phyloP scores from a whole-genome alignment of 1,140 invertebrate genomes.

The Oryctes rhinoceros region DNA sequence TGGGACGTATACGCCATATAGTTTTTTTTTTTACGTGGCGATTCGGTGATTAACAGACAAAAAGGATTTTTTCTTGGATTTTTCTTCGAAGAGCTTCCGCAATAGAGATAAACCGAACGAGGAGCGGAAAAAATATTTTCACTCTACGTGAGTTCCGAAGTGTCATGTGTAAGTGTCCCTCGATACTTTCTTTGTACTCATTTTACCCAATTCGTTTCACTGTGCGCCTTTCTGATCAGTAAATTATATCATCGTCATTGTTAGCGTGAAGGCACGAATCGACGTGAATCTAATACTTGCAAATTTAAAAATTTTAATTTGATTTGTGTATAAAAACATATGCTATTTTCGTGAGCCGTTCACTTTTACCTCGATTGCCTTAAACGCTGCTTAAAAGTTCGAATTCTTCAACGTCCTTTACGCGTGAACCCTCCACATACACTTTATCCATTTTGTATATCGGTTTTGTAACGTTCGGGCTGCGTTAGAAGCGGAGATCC shows the following conservation, averaged over 20 bases:
- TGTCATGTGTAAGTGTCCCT: slow-evolving; percentile 22
- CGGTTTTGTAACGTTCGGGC: neutral
- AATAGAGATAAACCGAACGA: neutral
- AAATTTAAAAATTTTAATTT: too few species aligned
- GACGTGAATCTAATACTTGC: too few species aligned
- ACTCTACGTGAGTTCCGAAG: neutral
- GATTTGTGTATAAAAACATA: neutral
- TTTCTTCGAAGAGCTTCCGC: neutral
- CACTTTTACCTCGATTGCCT: slow-evolving; percentile 16
- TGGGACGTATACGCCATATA: neutral
- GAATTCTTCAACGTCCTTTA: slow-evolving; percentile 6
- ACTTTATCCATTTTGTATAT: too few species aligned
- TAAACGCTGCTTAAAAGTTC: neutral
- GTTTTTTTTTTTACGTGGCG: neutral
- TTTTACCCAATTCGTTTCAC: neutral
- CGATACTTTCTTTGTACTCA: neutral
- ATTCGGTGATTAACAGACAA: neutral
- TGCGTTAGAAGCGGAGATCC: neutral
- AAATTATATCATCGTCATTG: too few species aligned
- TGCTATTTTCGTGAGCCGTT: neutral
- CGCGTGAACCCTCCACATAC: neutral
- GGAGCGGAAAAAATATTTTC: slow-evolving; percentile 2
- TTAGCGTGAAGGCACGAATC: neutral
- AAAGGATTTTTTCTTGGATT: neutral
- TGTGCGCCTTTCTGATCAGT: too few species aligned